These are phyloP conservation scores for Agrotis puta DNA, from an alignment of 2,888 invertebrate species.

Conservation along the genomic window DNA sequence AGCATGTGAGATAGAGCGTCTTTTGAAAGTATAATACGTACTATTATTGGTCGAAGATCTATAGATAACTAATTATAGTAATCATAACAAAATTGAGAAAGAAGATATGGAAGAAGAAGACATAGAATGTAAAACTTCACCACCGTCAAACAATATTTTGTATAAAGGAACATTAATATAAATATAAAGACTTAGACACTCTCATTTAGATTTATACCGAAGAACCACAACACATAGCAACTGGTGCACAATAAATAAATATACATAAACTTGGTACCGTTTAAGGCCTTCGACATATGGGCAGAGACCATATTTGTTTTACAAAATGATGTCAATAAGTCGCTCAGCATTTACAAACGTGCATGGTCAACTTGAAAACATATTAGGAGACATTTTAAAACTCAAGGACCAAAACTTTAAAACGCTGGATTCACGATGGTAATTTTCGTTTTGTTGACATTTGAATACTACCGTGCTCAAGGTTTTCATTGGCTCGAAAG, in stretches of 20 bases:
- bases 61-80: too few relatives aligned
- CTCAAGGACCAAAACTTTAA: not conserved
- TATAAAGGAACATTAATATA: not conserved
- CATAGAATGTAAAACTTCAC: not conserved
- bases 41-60: too few relatives aligned
- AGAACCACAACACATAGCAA: not conserved
- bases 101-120: not conserved
- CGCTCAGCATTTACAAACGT: not conserved
- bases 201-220: not conserved
- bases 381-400: slow-evolving; percentile 15
- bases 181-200: not conserved
- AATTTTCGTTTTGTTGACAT: not conserved
- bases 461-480: not conserved
- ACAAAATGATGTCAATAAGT: slow-evolving; percentile 10
- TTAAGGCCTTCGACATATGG: slow-evolving; percentile 8
- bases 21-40: too few relatives aligned
- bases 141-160: not conserved
- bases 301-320: slow-evolving; percentile 12
- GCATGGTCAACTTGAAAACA: slow-evolving; percentile 2
- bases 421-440: not conserved
- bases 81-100: too few relatives aligned
- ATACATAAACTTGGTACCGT: slow-evolving; percentile 8
- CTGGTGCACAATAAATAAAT: slow-evolving; percentile 8
- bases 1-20: too few relatives aligned
- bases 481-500: too few relatives aligned